Evolutionary conservation across 2,797 vertebrate genomes (phyloP).

Genomic region (Enteromius argenteus): DNA sequence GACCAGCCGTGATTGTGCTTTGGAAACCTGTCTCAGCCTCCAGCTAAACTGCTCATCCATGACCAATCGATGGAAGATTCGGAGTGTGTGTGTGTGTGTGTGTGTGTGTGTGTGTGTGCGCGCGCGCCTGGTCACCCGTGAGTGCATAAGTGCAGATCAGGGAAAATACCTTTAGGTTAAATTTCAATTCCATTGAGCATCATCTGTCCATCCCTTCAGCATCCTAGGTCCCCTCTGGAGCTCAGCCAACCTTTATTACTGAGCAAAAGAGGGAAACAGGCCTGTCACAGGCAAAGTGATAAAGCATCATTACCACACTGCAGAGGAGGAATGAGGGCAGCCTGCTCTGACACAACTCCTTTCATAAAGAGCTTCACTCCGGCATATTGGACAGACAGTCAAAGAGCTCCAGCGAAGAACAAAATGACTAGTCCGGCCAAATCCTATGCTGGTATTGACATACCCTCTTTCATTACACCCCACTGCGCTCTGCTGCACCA

Average conservation of each 20-base stretch:
- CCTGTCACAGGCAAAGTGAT: conserved; percentile 51
- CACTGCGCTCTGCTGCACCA: conserved; percentile 12
- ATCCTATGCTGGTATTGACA: conserved; percentile 41
- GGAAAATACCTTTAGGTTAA: conserved; percentile 54
- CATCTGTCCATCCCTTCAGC: conserved; percentile 48
- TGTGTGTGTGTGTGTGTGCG: too few relatives aligned
- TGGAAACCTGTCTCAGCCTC: conserved; percentile 56
- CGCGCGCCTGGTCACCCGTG: conserved; percentile 30
- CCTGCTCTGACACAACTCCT: conserved; percentile 44
- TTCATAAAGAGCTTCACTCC: conserved; percentile 41
- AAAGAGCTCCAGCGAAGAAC: conserved; percentile 42
- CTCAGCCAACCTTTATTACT: conserved; percentile 54
- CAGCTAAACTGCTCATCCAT: conserved; percentile 57
- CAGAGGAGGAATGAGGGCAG: conserved; percentile 33
- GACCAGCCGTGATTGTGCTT: conserved; percentile 53
- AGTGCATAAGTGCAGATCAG: conserved; percentile 57
- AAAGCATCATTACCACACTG: conserved; percentile 56
- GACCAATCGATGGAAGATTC: conserved; percentile 50
- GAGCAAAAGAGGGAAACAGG: conserved; percentile 39
- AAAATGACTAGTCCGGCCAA: conserved; percentile 48
- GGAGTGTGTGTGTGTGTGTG: conserved; percentile 4
- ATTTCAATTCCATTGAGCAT: conserved; percentile 50
- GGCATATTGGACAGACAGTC: conserved; percentile 45
- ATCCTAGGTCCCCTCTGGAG: conserved; percentile 19
- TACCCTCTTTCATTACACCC: conserved; percentile 47